Evolutionary conservation across 2,797 vertebrate genomes (phyloP), one percentile per base, ranked within the genome.

Genomic region (Sorex maritimensis): DNA sequence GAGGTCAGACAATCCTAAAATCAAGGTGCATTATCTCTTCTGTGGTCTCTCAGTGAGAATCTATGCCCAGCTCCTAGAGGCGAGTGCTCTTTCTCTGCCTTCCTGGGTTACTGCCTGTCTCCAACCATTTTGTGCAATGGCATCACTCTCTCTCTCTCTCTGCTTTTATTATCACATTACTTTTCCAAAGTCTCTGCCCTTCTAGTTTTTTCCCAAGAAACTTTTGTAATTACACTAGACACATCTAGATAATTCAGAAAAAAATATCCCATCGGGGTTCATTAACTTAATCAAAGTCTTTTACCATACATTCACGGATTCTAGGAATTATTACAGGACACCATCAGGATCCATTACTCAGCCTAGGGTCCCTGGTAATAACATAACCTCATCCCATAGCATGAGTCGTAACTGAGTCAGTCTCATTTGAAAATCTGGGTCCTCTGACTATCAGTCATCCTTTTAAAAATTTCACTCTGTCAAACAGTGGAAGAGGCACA

Each of bases 391-490:
- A 24, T 34, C 67, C 24, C 7, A 26, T 17, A 7, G 7, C 61
- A 7, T 81, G 21, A 74, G n/a, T 78, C 23, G 71, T 69, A 71
- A 26, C 23, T 28, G 93, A 67, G 84, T 41, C 26, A 7, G 65
- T 87, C 30, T 92, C 71, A 61, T 52, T 73, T 46, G 26, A 84
- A 55, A 12, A 87, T 38, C 58, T 68, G 21, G 6, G 30, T 15
- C 21, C 12, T 44, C 30, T 77, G 24, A 61, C 9, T 69, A 28
- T 63, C 10, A 46, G 6, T 44, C 75, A 69, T 61, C 2, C 9
- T 74, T 83, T 52, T 91, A 73, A 78, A 26, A 84, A 46, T 58
- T 10, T 69, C 58, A 81, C 8, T 89, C 84, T 86, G 3, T 74
- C 49, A 38, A 88, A 6, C 69, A 82, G 88, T 13, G 41, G 58